phyloP scores from a whole-genome alignment of 2,113 vertebrate genomes.

The Astatotilapia flaviijosephi region DNA sequence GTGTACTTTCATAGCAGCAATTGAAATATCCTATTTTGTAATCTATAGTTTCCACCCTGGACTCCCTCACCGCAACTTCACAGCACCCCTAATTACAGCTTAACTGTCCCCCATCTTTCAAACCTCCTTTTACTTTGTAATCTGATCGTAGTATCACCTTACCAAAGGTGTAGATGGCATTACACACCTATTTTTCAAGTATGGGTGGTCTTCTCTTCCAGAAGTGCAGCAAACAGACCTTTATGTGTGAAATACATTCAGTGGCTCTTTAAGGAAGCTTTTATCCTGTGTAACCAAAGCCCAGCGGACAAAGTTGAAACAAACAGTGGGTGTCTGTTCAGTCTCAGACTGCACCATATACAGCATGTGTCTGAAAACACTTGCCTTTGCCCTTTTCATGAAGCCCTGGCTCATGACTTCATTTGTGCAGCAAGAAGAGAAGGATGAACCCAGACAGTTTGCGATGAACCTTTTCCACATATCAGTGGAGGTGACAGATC shows the following conservation, averaged over 20 bases:
- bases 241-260: neutral
- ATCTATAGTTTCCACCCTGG: neutral
- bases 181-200: neutral
- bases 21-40: neutral
- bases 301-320: conserved; percentile 27
- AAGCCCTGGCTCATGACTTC: neutral
- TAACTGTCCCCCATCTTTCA: neutral
- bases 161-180: neutral
- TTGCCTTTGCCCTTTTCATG: neutral
- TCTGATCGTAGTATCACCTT: neutral
- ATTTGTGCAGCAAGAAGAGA: neutral
- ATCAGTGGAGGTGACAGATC: neutral
- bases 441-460: neutral
- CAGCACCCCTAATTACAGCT: neutral
- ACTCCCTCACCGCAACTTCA: neutral
- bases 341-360: conserved; percentile 4
- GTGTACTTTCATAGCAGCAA: neutral
- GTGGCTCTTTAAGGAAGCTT: neutral
- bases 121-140: neutral
- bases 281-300: neutral
- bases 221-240: neutral
- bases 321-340: conserved; percentile 8
- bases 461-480: neutral
- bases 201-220: neutral
- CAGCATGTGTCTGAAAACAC: neutral